Base-by-base conservation (phyloP, 2,888 invertebrate species). In the Netelia inedita region DNA sequence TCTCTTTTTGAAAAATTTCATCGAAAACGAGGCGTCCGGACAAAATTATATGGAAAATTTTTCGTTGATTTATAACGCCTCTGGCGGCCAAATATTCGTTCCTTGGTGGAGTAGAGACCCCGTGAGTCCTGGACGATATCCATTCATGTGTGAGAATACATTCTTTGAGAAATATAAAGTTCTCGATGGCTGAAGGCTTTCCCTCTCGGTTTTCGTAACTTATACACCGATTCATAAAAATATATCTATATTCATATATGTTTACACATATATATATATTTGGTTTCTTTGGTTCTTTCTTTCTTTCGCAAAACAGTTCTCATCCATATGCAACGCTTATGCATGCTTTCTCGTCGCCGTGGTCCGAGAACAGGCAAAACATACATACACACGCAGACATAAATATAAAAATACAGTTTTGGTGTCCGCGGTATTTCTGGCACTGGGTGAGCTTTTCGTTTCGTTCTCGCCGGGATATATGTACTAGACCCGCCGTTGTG, bases 321-420 rank as follows among this genome's bases (percentile, higher is more conserved):
- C 66, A 66, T 66, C 53, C 75, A 75, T 82, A 68, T 78, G 68
- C 68, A 78, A 78, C 61, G 41, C 57, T 72, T 53, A 46, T 68
- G 43, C 68, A 66, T 57, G 61, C 35, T 63, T 35, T 35, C 66
- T 41, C 53, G 19, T 74, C 43, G 10, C 16, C 21, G 61, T 14
- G 16, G 16, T 74, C 41, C 73, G 35, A 21, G 11, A 21, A 16
- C 28, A 72, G 55, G 65, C 43, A 28, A 71, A 69, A 82, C 72
- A 61, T 21, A 16, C 50, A 10, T n/a, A 10, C 35, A 11, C 55
- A 16, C 41, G 43, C 6, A 16, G 16, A 57, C 9, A 57, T 16
- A 19, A n/a, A 57, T 9, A 57, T 5, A 19, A 9, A 57, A 57
- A 57, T 19, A 57, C 19, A 16, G 16, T 68, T 73, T 73, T 21